Base-by-base conservation (phyloP, 2,888 invertebrate genomes). In the Lacanobia oleracea region DNA sequence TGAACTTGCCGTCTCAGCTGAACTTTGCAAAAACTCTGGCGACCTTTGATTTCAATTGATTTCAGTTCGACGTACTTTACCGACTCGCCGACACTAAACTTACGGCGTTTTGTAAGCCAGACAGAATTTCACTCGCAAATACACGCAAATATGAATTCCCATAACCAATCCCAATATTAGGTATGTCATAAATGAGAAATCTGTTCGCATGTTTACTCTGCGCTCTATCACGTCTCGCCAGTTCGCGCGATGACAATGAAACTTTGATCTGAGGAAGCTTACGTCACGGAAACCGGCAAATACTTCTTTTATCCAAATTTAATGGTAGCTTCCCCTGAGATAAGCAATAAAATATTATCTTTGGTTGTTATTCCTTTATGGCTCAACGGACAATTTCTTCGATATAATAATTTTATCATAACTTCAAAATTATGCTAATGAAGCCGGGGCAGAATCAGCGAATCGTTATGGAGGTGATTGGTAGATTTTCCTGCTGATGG, bases 11-110 rank as follows among this genome's bases (percentile, higher is more conserved):
- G 76, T 82, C 86, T 87, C 84, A 74, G 83, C 75, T 84, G 80
- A 92, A 92, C 89, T 92, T 90, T 65, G 85, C 82, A 88, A 90
- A 93, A 93, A 90, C 90, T 92, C 82, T 40, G 56, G 57, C 67
- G 85, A 89, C 87, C 86, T 87, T 86, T 83, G 87, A 88, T 74
- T 89, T 87, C 86, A 85, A 90, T 91, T 90, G 89, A 91, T 91
- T 89, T 81, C 79, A 84, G 83, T 88, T 77, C 53, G 72, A 59
- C 74, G 76, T 87, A 80, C 81, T 79, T 83, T 72, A 53, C 53
- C 51, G 53, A 60, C 67, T 56, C 54, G 48, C 66, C 33, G 60
- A 62, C 72, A 76, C 53, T 59, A 14, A 59, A 48, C 68, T 61
- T 45, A 62, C 43, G 53, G 33, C 40, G 23, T 68, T 73, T 72